Conservation (phyloP, 2,888 invertebrate species). For the Corythucha ciliata region DNA sequence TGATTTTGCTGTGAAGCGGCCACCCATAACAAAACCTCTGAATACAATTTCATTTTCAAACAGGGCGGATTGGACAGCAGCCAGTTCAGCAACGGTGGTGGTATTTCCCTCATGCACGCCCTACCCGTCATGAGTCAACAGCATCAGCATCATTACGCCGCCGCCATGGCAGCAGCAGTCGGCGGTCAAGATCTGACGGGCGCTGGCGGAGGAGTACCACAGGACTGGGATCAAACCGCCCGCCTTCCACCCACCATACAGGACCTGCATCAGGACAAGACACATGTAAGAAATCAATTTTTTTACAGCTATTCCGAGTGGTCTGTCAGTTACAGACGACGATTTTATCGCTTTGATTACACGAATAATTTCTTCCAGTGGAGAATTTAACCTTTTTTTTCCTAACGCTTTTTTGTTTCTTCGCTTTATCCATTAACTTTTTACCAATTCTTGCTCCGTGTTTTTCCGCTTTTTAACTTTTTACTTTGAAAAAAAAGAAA, state of each 20-base stretch:
- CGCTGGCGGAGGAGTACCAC: conserved; percentile 8
- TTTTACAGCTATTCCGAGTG: too few relatives aligned
- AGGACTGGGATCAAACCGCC: conserved; percentile 22
- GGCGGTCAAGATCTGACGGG: conserved; percentile 20
- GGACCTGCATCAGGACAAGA: conserved; percentile 28
- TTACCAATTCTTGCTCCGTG: too few relatives aligned
- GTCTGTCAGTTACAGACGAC: too few relatives aligned
- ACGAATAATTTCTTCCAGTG: too few relatives aligned
- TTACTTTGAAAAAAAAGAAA: too few relatives aligned
- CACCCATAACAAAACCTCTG: background rate
- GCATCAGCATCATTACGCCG: conserved; percentile 16
- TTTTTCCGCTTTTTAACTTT: too few relatives aligned
- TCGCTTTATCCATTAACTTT: too few relatives aligned
- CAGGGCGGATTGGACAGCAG: conserved; percentile 29
- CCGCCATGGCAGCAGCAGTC: conserved; percentile 22
- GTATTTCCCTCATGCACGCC: conserved; percentile 29
- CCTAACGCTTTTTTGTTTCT: too few relatives aligned
- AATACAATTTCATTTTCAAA: background rate
- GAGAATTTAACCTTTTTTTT: too few relatives aligned
- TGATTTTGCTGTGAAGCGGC: too few relatives aligned
- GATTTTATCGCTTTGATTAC: background rate
- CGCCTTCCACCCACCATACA: conserved; percentile 18
- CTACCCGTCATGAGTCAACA: conserved; percentile 29
- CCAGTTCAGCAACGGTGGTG: conserved; percentile 28
- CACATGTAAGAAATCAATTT: conserved; percentile 29